phyloP scores from a whole-genome alignment of 2,888 invertebrate species.

The Tridacna crocea region DNA sequence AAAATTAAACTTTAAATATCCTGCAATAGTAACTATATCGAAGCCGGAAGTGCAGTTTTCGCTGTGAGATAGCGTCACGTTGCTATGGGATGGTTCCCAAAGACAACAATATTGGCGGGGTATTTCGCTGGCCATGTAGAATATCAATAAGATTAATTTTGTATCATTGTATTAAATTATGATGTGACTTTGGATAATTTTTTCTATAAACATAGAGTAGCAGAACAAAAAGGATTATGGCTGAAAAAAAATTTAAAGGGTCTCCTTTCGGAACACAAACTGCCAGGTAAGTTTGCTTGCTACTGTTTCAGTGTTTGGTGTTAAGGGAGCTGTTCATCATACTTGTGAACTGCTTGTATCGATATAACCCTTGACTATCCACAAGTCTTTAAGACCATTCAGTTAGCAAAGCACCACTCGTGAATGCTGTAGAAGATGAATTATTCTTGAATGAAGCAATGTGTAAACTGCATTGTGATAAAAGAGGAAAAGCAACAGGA shows the following conservation, averaged over 20 bases:
- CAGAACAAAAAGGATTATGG: conserved; percentile 53
- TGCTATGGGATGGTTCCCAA: conserved; percentile 74
- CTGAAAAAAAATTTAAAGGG: conserved; percentile 74
- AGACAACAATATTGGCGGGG: conserved; percentile 67
- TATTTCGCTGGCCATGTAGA: conserved; percentile 18
- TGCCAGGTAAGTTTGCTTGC: conserved; percentile 65
- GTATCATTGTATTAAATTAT: neutral
- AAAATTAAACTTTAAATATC: too few species aligned
- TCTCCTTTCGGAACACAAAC: conserved; percentile 77
- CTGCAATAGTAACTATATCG: neutral
- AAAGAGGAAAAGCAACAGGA: too few species aligned
- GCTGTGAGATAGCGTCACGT: conserved; percentile 57
- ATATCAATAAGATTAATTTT: neutral
- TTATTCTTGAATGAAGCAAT: too few species aligned
- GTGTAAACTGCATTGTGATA: too few species aligned
- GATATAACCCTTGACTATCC: too few species aligned
- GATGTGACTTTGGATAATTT: neutral
- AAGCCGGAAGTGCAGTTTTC: neutral
- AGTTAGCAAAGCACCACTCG: too few species aligned
- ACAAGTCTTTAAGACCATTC: too few species aligned
- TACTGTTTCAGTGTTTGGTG: too few species aligned
- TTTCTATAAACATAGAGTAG: neutral
- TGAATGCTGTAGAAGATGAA: too few species aligned
- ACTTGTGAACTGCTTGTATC: too few species aligned
- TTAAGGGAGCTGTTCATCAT: too few species aligned